Evolutionary conservation across 2,797 vertebrate species (phyloP).

Genomic region (Alfaro cultratus): DNA sequence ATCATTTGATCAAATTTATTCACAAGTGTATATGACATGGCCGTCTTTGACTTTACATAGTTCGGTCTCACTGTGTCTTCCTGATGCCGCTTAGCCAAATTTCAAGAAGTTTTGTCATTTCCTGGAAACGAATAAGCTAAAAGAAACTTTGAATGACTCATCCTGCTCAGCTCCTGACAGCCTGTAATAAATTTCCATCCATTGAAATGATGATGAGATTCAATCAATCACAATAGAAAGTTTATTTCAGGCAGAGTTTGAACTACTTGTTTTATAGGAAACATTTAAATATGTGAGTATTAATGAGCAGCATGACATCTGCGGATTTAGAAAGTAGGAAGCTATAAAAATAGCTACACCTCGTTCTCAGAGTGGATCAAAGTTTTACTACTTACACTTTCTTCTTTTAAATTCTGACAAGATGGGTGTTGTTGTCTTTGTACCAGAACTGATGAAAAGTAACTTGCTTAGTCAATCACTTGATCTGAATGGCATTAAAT

Average conservation of each 20-base stretch:
- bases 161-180: conserved; percentile 1
- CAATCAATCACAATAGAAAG: conserved; percentile 4
- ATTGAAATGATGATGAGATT: not conserved
- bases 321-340: too few species aligned
- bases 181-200: not conserved
- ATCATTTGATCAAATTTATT: not conserved
- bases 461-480: not conserved
- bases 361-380: not conserved
- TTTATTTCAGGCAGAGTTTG: not conserved
- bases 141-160: not conserved
- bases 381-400: not conserved
- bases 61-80: not conserved
- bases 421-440: not conserved
- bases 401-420: not conserved
- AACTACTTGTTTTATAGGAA: not conserved
- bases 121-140: not conserved
- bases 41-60: not conserved
- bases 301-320: not conserved
- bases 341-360: not conserved
- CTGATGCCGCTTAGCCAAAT: not conserved
- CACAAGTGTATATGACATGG: too few species aligned
- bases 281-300: not conserved
- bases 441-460: not conserved
- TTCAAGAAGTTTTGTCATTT: not conserved
- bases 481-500: not conserved